Conservation (phyloP, 2,888 invertebrate species). For the Conomelus anceps region DNA sequence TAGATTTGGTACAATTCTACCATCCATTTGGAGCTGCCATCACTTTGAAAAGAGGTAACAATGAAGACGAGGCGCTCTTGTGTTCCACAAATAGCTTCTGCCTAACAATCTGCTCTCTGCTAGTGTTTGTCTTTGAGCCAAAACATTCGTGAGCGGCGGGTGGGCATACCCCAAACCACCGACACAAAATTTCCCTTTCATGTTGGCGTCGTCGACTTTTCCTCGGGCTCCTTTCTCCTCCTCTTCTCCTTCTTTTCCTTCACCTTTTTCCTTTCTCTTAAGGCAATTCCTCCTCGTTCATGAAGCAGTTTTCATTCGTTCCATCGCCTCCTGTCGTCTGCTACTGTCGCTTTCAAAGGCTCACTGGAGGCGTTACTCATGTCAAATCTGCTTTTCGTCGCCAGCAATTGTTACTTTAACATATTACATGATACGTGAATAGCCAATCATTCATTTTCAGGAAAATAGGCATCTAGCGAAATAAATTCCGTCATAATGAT, state of each 20-base stretch:
- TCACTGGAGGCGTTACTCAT: not conserved
- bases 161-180: not conserved
- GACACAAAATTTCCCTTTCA: not conserved
- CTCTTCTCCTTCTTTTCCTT: not conserved
- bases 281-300: not conserved
- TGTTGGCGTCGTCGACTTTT: too few species aligned
- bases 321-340: not conserved
- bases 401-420: not conserved
- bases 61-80: not conserved
- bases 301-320: not conserved
- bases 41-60: not conserved
- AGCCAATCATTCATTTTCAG: too few species aligned
- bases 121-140: not conserved
- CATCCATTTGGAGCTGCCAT: not conserved
- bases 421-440: too few species aligned
- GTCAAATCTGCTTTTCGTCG: not conserved
- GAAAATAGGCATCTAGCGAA: too few species aligned
- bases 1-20: not conserved
- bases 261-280: not conserved
- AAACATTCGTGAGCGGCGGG: not conserved
- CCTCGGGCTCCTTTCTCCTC: not conserved
- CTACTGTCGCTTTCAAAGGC: not conserved
- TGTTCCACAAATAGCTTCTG: not conserved
- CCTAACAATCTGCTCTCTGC: not conserved
- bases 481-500: too few species aligned